These are phyloP conservation scores for Meteorus sp. DNA, from an alignment of 1,140 invertebrate species.

Conservation along the genomic window DNA sequence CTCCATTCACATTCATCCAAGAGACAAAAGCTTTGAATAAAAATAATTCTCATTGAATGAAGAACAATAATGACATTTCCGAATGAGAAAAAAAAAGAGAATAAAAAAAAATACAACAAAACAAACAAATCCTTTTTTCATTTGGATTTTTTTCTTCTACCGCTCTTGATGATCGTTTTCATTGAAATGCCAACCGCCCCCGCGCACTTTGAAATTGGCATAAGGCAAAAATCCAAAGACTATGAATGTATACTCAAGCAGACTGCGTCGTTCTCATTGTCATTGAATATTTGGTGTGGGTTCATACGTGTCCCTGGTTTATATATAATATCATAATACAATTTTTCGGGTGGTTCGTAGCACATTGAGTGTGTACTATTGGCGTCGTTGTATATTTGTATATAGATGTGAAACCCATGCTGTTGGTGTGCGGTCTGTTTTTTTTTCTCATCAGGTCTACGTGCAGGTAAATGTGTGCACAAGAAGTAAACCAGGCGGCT, in stretches of 20 bases:
- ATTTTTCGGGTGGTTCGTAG: conserved; percentile 49
- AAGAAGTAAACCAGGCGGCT: conserved; percentile 54
- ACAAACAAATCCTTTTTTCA: conserved; percentile 2
- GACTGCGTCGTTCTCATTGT: conserved; percentile 45
- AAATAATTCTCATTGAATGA: background rate
- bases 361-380: conserved; percentile 21
- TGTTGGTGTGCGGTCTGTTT: conserved; percentile 4
- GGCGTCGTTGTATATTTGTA: conserved; percentile 30
- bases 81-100: background rate
- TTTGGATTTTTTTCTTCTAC: conserved; percentile 26
- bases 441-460: conserved; percentile 7
- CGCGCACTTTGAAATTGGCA: conserved; percentile 51
- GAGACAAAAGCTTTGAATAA: too few species aligned
- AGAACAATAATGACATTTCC: background rate
- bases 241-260: too few species aligned
- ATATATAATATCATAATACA: conserved; percentile 55
- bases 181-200: conserved; percentile 53
- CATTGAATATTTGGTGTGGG: too few species aligned
- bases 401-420: too few species aligned
- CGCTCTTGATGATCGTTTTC: conserved; percentile 31
- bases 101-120: background rate
- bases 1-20: too few species aligned
- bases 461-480: conserved; percentile 28
- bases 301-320: too few species aligned
- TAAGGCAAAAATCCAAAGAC: conserved; percentile 51